A percentile compares a stretch with the other conserved stretches of the same genome.
phyloP scores from a whole-genome alignment of 2,113 vertebrate species.

The Nothoprocta pentlandii region DNA sequence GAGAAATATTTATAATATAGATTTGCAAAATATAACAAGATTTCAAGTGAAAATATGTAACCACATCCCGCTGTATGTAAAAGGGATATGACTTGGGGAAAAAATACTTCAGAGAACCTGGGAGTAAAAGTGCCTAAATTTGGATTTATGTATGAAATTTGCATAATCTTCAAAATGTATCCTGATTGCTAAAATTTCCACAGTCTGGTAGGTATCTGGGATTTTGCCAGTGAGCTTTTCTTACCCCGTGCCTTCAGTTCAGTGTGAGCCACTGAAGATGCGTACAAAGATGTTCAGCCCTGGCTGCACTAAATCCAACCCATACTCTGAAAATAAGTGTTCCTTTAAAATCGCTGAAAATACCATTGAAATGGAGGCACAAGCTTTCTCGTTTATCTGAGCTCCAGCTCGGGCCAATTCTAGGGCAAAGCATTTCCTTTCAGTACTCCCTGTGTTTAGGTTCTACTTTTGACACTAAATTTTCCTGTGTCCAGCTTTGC shows the following conservation, averaged over 20 bases:
- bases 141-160: not conserved
- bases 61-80: not conserved
- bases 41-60: slow-evolving; percentile 21
- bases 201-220: not conserved
- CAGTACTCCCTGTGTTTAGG: fast-evolving
- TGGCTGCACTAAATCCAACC: not conserved
- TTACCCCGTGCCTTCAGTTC: not conserved
- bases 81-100: not conserved
- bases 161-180: not conserved
- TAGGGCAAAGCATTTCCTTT: not conserved
- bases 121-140: not conserved
- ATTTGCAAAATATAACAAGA: slow-evolving; percentile 25
- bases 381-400: not conserved
- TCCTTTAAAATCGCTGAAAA: not conserved
- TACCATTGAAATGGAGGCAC: not conserved
- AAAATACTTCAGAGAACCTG: not conserved
- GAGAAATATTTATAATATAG: slow-evolving; percentile 48
- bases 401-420: not conserved
- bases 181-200: not conserved
- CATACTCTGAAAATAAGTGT: not conserved
- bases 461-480: not conserved
- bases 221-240: not conserved
- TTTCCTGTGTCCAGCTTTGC: not conserved
- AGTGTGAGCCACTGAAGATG: not conserved
- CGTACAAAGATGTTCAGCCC: not conserved